Conservation (phyloP, 2,888 invertebrate species). For the Microdon myrmicae region DNA sequence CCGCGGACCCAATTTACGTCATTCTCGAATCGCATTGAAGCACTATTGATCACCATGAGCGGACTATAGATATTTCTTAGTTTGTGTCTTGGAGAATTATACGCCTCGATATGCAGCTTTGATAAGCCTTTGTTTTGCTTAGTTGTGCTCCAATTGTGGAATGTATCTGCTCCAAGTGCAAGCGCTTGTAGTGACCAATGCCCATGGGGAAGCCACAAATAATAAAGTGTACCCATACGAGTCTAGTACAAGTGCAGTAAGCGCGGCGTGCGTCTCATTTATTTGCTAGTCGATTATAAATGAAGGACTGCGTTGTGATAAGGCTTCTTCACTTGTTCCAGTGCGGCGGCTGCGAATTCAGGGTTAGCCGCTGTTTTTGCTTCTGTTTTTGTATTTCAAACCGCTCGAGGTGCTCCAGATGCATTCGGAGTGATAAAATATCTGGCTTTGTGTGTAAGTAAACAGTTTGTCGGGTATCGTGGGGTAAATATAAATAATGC, state of each 20-base stretch:
- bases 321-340: constrained; percentile 36
- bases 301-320: constrained; percentile 26
- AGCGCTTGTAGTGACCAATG: no score
- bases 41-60: constrained; percentile 39
- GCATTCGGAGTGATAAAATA: constrained; percentile 65
- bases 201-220: no score
- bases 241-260: no score
- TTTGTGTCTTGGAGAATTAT: constrained; percentile 25
- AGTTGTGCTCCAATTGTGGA: constrained; percentile 20
- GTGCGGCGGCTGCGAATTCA: constrained; percentile 20
- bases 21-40: constrained; percentile 34
- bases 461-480: constrained; percentile 53
- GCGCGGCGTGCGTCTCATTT: constrained; percentile 15
- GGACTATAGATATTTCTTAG: constrained; percentile 7
- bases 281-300: constrained; percentile 27
- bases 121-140: constrained; percentile 29
- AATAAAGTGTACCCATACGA: no score
- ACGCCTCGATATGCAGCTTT: constrained; percentile 47
- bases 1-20: constrained; percentile 41
- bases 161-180: constrained; percentile 17
- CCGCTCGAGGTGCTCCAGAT: constrained; percentile 65
- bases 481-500: constrained; percentile 64
- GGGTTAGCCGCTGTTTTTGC: constrained; percentile 21
- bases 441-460: constrained; percentile 56
- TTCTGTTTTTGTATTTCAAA: constrained; percentile 48